Percentiles rank a stretch among this genome's conserved stretches.
These are phyloP conservation scores for Esox lucius DNA, from an alignment of 2,797 vertebrate genomes.

Conservation along the genomic window DNA sequence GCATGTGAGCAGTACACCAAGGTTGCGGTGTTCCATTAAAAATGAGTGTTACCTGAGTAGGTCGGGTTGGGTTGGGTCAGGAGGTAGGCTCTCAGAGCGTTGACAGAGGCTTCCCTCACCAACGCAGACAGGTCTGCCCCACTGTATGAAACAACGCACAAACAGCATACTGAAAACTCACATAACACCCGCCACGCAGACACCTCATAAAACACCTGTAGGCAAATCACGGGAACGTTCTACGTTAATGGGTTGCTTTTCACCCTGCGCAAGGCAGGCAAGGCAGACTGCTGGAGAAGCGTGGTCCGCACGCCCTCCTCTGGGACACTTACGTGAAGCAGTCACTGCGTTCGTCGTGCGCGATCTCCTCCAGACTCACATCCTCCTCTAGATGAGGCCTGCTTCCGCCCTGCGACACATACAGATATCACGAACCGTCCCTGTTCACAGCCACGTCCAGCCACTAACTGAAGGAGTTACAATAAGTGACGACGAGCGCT, in stretches of 20 bases:
- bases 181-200: neutral
- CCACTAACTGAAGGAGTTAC: neutral
- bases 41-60: conserved; percentile 52
- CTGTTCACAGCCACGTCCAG: neutral
- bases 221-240: no score
- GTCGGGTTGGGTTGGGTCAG: conserved; percentile 46
- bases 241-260: no score
- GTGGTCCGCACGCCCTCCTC: no score
- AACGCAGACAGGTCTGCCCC: conserved; percentile 93
- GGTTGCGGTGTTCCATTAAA: neutral
- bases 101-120: conserved; percentile 90
- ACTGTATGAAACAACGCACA: conserved; percentile 58
- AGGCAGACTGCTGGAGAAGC: neutral
- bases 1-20: neutral
- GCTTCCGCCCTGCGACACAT: conserved; percentile 76
- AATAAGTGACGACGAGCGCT: neutral
- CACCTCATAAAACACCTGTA: neutral
- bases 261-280: neutral
- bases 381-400: conserved; percentile 80
- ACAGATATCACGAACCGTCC: neutral
- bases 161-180: no score
- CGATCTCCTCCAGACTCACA: conserved; percentile 83
- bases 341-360: conserved; percentile 79
- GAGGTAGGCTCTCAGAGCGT: conserved; percentile 81
- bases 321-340: conserved; percentile 84